Evolutionary conservation across 2,797 vertebrate species (phyloP), one percentile per base, ranked within the genome.

Genomic region (Tadarida brasiliensis): DNA sequence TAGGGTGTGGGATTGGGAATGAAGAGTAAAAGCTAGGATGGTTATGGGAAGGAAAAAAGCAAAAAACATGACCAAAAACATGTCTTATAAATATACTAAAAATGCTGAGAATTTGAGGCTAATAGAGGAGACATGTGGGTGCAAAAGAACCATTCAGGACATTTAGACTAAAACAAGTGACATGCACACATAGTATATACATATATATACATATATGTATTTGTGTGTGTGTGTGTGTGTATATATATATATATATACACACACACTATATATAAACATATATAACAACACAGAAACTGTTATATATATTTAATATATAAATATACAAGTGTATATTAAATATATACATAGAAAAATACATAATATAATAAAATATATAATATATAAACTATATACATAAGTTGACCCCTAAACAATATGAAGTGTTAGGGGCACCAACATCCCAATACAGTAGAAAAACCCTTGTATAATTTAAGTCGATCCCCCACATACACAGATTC

Each of bases 61-160:
- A 47, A 7, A 93, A 90, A 59, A 35, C 0, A 51, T 28, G 5
- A 74, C 28, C 20, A 74, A 81, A 95, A n/a, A 1, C 61, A 57
- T 59, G 16, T 0, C 12, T 65, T 47, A 51, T 16, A 39, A 84
- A 94, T 84, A 70, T 63, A 83, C 17, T 90, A 51, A 73, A 87
- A 39, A 63, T 70, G 70, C 61, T 76, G 83, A 92, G n/a, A 73
- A 80, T 65, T 68, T 63, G 26, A 88, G 19, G 12, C 10, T 35
- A 74, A 57, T 7, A 81, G 6, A 87, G 76, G 8, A 44, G 1
- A 81, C 0, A 76, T 59, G 35, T 56, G 17, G 7, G 7, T 19
- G 26, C 19, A 87, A 84, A 80, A 84, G 17, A 28, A 44, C 7
- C 15, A 33, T 70, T 76, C 63, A 54, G 56, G 9, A 77, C 1